Evolutionary conservation across 1,140 invertebrate genomes (phyloP).

Genomic region (Venturia canescens): DNA sequence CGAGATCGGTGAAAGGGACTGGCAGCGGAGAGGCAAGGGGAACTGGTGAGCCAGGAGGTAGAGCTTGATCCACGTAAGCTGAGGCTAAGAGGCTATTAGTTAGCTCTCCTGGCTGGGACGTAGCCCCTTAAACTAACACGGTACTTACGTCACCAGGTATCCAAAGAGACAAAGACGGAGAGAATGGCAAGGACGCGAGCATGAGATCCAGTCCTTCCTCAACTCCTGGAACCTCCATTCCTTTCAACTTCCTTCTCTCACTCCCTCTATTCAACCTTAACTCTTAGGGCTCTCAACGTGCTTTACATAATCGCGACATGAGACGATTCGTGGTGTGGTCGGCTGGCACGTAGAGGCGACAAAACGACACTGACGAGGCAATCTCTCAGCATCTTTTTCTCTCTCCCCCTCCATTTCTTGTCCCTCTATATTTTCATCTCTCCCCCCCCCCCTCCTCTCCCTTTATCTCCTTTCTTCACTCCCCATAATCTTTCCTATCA

Average conservation of each 20-base stretch:
- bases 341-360: slow-evolving; percentile 35
- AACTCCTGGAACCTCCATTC: background rate
- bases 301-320: slow-evolving; percentile 44
- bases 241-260: background rate
- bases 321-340: slow-evolving; percentile 14
- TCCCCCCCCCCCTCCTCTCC: background rate
- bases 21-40: slow-evolving; percentile 56
- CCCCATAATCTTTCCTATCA: too few relatives aligned
- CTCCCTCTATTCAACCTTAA: slow-evolving; percentile 1
- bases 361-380: slow-evolving; percentile 28
- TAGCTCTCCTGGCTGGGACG: slow-evolving; percentile 67
- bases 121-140: slow-evolving; percentile 68
- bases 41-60: slow-evolving; percentile 55
- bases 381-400: background rate
- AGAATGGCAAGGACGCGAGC: background rate
- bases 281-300: slow-evolving; percentile 16
- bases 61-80: slow-evolving; percentile 69
- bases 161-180: slow-evolving; percentile 32
- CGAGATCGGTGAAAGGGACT: slow-evolving; percentile 41
- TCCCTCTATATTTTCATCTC: background rate
- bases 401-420: background rate
- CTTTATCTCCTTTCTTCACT: too few relatives aligned
- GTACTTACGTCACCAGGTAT: slow-evolving; percentile 64
- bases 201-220: slow-evolving; percentile 46
- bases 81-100: slow-evolving; percentile 73